Percentiles rank a stretch among this genome's conserved stretches.
Conservation (phyloP, 2,888 invertebrate species). For the Tachina grossa region DNA sequence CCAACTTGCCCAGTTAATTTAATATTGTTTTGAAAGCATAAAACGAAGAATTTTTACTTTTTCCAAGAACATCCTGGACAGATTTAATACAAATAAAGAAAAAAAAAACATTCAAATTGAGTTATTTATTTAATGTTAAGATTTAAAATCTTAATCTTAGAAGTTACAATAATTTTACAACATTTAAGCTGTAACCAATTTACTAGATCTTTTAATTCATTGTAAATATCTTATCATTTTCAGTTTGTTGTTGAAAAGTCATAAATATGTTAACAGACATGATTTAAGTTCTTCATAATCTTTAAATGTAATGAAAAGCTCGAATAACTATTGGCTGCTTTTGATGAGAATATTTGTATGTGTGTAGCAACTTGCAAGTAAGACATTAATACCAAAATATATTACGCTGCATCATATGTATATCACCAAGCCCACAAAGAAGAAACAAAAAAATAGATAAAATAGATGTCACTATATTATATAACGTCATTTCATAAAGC, state of each 20-base stretch:
- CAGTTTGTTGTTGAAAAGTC: background rate
- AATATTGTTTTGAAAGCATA: background rate
- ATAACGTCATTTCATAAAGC: constrained; percentile 24
- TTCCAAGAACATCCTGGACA: constrained; percentile 33
- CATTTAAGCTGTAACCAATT: constrained; percentile 15
- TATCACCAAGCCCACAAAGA: constrained; percentile 27
- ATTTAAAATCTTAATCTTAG: constrained; percentile 44
- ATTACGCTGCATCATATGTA: constrained; percentile 59
- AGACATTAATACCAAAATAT: constrained; percentile 66
- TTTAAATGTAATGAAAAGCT: constrained; percentile 25
- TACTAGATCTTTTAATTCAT: constrained; percentile 12
- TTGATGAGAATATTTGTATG: constrained; percentile 6
- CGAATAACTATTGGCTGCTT: constrained; percentile 8
- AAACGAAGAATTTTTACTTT: constrained; percentile 35
- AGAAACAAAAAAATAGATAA: no score
- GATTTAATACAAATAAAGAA: background rate
- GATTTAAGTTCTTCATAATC: background rate
- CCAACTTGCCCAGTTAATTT: background rate
- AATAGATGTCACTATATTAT: background rate
- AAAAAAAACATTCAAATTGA: constrained; percentile 29
- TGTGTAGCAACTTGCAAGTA: constrained; percentile 38
- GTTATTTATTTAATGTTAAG: constrained; percentile 25
- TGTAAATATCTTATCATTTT: background rate
- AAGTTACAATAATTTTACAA: constrained; percentile 20
- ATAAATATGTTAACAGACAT: constrained; percentile 42